phyloP scores from a whole-genome alignment of 2,113 vertebrate genomes.

The Tiliqua scincoides region DNA sequence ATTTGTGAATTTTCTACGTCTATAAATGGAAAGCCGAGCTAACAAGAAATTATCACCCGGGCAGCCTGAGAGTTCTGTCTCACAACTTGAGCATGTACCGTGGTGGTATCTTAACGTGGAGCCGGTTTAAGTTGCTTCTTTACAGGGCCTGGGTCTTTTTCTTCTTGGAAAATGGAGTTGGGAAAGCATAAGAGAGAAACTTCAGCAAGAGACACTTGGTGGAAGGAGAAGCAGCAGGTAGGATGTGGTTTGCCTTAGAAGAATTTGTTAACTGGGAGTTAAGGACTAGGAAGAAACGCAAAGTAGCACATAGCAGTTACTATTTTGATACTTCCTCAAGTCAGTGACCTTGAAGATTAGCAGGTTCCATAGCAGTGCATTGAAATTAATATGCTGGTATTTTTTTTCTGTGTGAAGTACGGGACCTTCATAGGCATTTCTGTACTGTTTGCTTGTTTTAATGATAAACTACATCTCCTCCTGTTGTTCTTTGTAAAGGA shows the following conservation, averaged over 20 bases:
- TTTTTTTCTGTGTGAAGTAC: neutral
- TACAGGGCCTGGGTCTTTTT: constrained; percentile 48
- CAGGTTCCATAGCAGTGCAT: constrained; percentile 20
- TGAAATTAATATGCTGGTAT: constrained; percentile 33
- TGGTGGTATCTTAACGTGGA: constrained; percentile 71
- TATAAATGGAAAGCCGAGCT: constrained; percentile 93
- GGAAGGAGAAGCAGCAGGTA: constrained; percentile 75
- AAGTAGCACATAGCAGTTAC: constrained; percentile 17
- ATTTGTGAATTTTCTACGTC: constrained; percentile 87
- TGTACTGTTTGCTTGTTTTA: neutral
- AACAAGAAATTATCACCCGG: constrained; percentile 78
- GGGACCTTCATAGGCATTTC: neutral
- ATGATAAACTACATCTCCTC: neutral
- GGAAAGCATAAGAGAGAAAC: constrained; percentile 66
- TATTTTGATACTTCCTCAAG: constrained; percentile 54
- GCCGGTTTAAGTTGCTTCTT: constrained; percentile 67
- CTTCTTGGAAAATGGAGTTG: constrained; percentile 75
- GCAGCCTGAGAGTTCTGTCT: constrained; percentile 75
- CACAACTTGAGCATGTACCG: constrained; percentile 68
- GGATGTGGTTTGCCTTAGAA: constrained; percentile 57
- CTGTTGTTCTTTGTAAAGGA: neutral
- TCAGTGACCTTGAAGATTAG: constrained; percentile 54
- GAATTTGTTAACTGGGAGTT: constrained; percentile 18
- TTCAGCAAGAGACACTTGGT: constrained; percentile 55
- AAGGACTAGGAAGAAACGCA: constrained; percentile 13